Evolutionary conservation across 2,113 vertebrate genomes (phyloP), one percentile per base, ranked within the genome.

Genomic region (Melozone crissalis): DNA sequence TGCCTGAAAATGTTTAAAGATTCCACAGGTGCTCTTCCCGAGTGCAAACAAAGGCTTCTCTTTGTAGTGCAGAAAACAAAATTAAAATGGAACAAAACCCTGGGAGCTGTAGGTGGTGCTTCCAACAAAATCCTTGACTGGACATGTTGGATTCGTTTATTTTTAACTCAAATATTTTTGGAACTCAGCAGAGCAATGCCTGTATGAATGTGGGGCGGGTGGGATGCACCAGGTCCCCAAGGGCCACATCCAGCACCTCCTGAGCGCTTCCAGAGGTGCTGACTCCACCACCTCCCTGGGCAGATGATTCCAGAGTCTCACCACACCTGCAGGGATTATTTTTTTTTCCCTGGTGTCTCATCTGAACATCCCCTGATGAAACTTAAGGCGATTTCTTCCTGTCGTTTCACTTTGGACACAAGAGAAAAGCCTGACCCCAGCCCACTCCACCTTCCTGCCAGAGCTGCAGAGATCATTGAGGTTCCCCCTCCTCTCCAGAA

Each of bases 11-110:
- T 31, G 96, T 95, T 97, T 96, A 79, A 97, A 82, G 95, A 98
- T 98, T 98, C 97, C 97, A 97, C 98, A 98, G 97, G 98, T 98
- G 97, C 97, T 98, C 96, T 95, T 95, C 69, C 81, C 65, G 69
- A 97, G 89, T 65, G 82, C 96, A 98, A 97, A 97, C 97, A 98
- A 98, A 98, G 95, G 66, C 78, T 96, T 16, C 94, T 97, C 97
- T 97, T 96, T 96, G 85, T 95, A 85, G 75, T n/a, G 80, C 2
- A 43, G 1, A 92, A 97, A 97, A 81, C 49, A 95, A 97, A 98
- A 97, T 97, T 87, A 92, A 97, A 96, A 96, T 20, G 55, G 74
- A 95, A 89, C 77, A 54, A 63, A 95, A 84, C 96, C 93, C 95
- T 97, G 93, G 54, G 94, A 98, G 85, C 93, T 92, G 95, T 17